Percentiles rank a stretch among this genome's conserved stretches.
Conservation (phyloP, 2,113 vertebrate genomes). For the Paramormyrops kingsleyae region DNA sequence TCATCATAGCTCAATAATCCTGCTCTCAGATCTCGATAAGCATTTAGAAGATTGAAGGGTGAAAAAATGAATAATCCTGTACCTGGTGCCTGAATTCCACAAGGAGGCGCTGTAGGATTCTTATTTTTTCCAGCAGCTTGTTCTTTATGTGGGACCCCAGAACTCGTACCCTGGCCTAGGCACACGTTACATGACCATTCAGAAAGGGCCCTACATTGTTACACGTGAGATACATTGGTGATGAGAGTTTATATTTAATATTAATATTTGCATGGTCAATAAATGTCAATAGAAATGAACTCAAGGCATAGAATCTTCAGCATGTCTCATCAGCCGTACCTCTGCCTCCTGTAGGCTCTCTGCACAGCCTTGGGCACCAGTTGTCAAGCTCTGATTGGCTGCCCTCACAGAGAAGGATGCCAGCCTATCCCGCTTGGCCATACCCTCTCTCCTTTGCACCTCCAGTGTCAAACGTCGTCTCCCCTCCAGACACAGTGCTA, state of each 20-base stretch:
- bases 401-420: conserved; percentile 49
- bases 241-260: not conserved
- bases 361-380: conserved; percentile 54
- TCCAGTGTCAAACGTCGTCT: conserved; percentile 40
- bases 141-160: conserved; percentile 50
- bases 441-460: conserved; percentile 42
- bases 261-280: not conserved
- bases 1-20: not conserved
- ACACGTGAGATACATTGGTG: not conserved
- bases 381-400: conserved; percentile 56
- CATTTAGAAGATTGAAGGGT: not conserved
- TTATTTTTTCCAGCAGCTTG: conserved; percentile 56
- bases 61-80: not conserved
- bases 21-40: not conserved
- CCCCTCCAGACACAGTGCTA: conserved; percentile 49
- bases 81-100: conserved; percentile 58
- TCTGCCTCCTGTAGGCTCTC: conserved; percentile 48
- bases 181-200: conserved; percentile 15
- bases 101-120: conserved; percentile 48
- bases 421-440: conserved; percentile 39
- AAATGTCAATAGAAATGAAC: not conserved
- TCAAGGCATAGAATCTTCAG: conserved; percentile 19
- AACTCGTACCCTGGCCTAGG: conserved; percentile 53
- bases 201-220: not conserved
- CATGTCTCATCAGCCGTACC: conserved; percentile 35